Conservation (phyloP, 2,888 invertebrate species). For the Xylota sylvarum region DNA sequence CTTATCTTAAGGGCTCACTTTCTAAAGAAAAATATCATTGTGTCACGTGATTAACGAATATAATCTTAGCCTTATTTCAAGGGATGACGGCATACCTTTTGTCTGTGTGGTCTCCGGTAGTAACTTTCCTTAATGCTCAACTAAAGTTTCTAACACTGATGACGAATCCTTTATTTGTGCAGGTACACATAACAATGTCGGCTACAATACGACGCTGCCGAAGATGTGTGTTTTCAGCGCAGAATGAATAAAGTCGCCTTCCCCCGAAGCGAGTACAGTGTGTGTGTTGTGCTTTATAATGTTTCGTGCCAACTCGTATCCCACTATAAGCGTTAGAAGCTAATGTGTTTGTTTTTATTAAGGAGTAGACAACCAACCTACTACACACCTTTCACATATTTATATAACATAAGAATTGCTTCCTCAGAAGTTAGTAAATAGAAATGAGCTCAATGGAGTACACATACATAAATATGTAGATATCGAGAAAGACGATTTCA, state of each 20-base stretch:
- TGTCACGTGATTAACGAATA: slow-evolving; percentile 48
- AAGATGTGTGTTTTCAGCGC: slow-evolving; percentile 50
- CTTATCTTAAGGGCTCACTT: slow-evolving; percentile 25
- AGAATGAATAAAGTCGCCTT: slow-evolving; percentile 43
- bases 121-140: slow-evolving; percentile 24
- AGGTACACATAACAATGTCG: slow-evolving; percentile 17
- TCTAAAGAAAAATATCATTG: slow-evolving; percentile 6
- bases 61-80: slow-evolving; percentile 38
- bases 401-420: slow-evolving; percentile 13
- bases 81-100: slow-evolving; percentile 41
- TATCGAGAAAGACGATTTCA: slow-evolving; percentile 21
- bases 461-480: slow-evolving; percentile 4
- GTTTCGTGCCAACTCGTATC: slow-evolving; percentile 59
- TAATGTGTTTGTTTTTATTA: slow-evolving; percentile 50
- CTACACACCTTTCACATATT: slow-evolving; percentile 57
- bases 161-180: slow-evolving; percentile 39
- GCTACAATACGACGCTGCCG: slow-evolving; percentile 15
- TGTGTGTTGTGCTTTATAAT: slow-evolving; percentile 48
- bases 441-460: slow-evolving; percentile 41
- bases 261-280: slow-evolving; percentile 26
- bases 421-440: slow-evolving; percentile 44
- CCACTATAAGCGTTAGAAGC: slow-evolving; percentile 49
- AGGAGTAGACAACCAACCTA: slow-evolving; percentile 49
- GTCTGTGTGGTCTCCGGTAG: slow-evolving; percentile 5
- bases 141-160: slow-evolving; percentile 27